Evolutionary conservation across 2,113 vertebrate species (phyloP), one percentile per base, ranked within the genome.

Genomic region (Ovis canadensis): DNA sequence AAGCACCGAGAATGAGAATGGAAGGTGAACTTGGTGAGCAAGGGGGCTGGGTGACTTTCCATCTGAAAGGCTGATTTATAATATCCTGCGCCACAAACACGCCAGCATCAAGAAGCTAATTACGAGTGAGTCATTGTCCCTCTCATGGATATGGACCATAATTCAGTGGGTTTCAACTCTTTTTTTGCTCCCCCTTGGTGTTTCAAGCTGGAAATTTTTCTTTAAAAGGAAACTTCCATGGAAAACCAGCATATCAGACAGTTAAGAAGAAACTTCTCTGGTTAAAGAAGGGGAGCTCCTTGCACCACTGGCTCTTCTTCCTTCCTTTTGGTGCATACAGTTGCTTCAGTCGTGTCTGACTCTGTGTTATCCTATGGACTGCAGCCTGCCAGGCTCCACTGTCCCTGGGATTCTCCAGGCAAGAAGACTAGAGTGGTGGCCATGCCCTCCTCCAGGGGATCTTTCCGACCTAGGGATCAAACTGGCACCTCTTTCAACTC

Each of bases 301-400:
- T 5, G 3, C 36, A 29, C 19, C 67, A 0, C 11, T 27, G 59
- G 23, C 3, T 36, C 13, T 31, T 52, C 23, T 9, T 15, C 12
- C 9, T 77, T 14, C 12, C 17, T 6, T 74, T 57, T 82, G 13
- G 67, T 74, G 67, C 2, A 0, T 3, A 9, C 19, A 13, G 19
- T 40, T 25, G 10, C 67, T 74, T 74, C 36, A 40, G 36, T 25
- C 6, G 67, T 23, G 36, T 74, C 67, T 40, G 67, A 40, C 21
- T 40, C 67, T 74, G 67, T 13, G 67, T 40, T 23, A 40, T 74
- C n/a, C 21, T 40, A 13, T 23, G 67, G 67, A 40, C 67, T 40
- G 67, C 5, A 6, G 19, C 21, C 60, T 6, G 21, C 67, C 36
- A 40, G 67, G 36, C 67, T 74, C 67, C 67, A 40, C 36, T 21